Conservation (phyloP, 2,113 vertebrate genomes). For the Clupea harengus region DNA sequence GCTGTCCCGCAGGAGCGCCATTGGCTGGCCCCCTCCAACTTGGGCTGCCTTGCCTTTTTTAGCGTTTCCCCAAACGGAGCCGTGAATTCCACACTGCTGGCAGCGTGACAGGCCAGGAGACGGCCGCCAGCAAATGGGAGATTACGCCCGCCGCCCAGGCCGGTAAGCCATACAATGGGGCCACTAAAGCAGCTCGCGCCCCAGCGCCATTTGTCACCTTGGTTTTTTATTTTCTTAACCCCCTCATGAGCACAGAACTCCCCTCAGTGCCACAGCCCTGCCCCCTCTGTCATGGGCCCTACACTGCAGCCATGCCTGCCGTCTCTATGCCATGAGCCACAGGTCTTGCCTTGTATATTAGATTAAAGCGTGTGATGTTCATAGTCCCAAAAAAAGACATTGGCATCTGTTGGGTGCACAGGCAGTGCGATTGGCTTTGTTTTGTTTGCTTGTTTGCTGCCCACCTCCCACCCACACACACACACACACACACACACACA, state of each 20-base stretch:
- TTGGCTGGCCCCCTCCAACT: slow-evolving; percentile 84
- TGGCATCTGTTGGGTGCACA: not conserved
- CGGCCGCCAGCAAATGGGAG: slow-evolving; percentile 82
- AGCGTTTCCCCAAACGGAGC: slow-evolving; percentile 80
- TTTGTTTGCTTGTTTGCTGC: not conserved
- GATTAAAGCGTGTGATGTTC: not conserved
- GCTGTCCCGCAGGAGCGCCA: slow-evolving; percentile 71
- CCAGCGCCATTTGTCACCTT: slow-evolving; percentile 64
- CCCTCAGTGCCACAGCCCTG: not conserved
- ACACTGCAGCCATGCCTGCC: not conserved
- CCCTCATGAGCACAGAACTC: slow-evolving; percentile 40
- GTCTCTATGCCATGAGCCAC: not conserved
- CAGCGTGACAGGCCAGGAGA: slow-evolving; percentile 80
- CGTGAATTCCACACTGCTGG: slow-evolving; percentile 81
- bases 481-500: not conserved
- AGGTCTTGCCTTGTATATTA: not conserved
- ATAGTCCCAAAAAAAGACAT: not conserved
- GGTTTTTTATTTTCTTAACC: slow-evolving; percentile 46
- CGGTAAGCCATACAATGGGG: slow-evolving; percentile 55
- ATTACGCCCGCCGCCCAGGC: slow-evolving; percentile 52
- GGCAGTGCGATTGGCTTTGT: not conserved
- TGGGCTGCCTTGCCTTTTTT: slow-evolving; percentile 93
- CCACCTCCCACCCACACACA: not conserved
- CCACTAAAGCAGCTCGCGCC: slow-evolving; percentile 10
- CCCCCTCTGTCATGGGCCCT: not conserved